Base-by-base conservation (phyloP, 2,797 vertebrate species). In the Hydrolagus colliei region DNA sequence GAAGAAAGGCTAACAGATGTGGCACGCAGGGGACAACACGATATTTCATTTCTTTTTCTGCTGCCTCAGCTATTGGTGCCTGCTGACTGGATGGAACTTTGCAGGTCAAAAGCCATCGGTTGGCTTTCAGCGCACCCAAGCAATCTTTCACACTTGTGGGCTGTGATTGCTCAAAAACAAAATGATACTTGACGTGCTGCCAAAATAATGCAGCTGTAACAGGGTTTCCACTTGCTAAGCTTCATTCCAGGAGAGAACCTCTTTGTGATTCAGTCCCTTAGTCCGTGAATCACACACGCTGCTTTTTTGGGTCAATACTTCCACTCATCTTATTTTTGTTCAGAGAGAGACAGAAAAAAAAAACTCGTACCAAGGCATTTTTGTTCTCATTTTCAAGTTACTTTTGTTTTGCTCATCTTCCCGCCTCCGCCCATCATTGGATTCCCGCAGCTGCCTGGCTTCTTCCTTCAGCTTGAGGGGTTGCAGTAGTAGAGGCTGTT, bases 91-190 rank as follows among this genome's bases (percentile, higher is more conserved):
- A 68, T 86, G 88, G 80, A 35, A 88, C 86, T 68, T 74, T 27
- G n/a, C 16, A 87, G 91, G 87, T 88, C 87, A 91, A 88, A 91
- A 88, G 87, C 86, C 87, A 89, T 3, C 86, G 86, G 61, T 86
- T 89, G 63, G 6, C 87, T 87, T 72, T 79, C 22, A 63, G 79
- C 22, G 41, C 32, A 71, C 63, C 27, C 65, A 20, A 82, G 79
- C 68, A 68, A 82, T 82, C 32, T 35, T 41, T 82, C 79, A 41
- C 16, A 82, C 32, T 41, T 63, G 7, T 67, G 13, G 32, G 65
- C 20, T 32, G 20, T 71, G 79, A 82, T 71, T 82, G 63, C 79
- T 68, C 27, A 20, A 68, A 82, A 41, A 41, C 79, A 82, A 82
- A 35, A 68, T 82, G 63, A 32, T 18, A 18, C 65, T 35, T 82